phyloP scores from a whole-genome alignment of 2,113 vertebrate species.

The Carlito syrichta region DNA sequence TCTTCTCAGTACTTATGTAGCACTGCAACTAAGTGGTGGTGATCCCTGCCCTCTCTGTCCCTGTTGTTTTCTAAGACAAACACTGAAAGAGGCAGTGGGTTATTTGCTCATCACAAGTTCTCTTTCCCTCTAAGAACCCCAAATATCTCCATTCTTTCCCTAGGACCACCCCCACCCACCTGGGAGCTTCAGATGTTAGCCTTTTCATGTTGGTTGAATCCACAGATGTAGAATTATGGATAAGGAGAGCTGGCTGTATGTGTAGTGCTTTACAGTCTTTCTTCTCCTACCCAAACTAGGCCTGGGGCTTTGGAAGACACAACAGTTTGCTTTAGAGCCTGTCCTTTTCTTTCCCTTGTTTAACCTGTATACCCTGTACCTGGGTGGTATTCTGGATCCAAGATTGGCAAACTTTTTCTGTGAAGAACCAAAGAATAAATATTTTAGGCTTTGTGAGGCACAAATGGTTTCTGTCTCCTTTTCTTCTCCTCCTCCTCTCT shows the following conservation, averaged over 20 bases:
- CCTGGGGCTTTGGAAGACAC: neutral
- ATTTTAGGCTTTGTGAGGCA: neutral
- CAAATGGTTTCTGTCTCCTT: neutral
- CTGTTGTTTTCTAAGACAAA: neutral
- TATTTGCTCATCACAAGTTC: neutral
- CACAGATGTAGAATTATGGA: neutral
- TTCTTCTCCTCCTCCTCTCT: neutral
- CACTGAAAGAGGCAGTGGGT: neutral
- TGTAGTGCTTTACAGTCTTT: neutral
- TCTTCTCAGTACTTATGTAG: neutral
- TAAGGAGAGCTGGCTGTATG: neutral
- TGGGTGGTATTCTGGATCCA: neutral
- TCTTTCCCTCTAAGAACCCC: neutral
- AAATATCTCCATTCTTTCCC: neutral
- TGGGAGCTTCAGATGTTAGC: neutral
- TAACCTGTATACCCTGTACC: neutral
- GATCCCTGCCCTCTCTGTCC: neutral
- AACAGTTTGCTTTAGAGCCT: neutral
- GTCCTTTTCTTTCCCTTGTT: neutral
- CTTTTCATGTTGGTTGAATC: neutral
- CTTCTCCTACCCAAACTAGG: neutral
- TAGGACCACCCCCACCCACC: rapidly evolving
- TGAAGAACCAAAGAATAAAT: neutral
- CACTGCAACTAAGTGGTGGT: neutral
- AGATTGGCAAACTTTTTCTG: neutral